Percentiles rank a stretch among this genome's conserved stretches.
These are phyloP conservation scores for Anseranas semipalmata DNA, from an alignment of 2,113 vertebrate genomes.

Conservation along the genomic window DNA sequence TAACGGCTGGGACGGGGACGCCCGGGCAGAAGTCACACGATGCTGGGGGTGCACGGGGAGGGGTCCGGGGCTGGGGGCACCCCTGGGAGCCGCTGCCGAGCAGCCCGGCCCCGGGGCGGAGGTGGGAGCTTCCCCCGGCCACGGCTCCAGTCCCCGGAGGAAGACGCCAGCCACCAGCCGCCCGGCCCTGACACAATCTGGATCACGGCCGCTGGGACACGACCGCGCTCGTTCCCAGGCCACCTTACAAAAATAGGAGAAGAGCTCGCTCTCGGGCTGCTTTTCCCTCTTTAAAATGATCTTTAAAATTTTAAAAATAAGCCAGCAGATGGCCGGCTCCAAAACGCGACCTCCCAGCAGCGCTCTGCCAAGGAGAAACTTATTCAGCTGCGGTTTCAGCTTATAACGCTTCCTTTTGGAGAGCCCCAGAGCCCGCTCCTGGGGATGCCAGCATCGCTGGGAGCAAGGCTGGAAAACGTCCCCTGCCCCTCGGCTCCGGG, in stretches of 20 bases:
- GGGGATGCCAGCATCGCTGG: too few relatives aligned
- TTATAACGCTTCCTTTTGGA: not conserved
- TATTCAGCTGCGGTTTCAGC: not conserved
- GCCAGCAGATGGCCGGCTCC: not conserved
- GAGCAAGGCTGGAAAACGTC: too few relatives aligned
- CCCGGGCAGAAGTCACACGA: too few relatives aligned
- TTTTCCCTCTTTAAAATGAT: not conserved
- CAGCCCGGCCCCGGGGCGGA: too few relatives aligned
- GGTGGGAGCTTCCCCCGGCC: too few relatives aligned
- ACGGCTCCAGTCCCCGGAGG: conserved; percentile 12
- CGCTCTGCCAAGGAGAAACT: not conserved
- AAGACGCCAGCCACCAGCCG: conserved; percentile 26
- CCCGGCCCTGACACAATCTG: conserved; percentile 65
- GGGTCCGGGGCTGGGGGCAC: too few relatives aligned
- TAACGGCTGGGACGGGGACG: too few relatives aligned
- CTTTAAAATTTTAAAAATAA: not conserved
- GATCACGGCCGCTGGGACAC: too few relatives aligned
- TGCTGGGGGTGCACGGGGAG: too few relatives aligned
- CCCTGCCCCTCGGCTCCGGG: too few relatives aligned
- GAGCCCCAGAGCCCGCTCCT: not conserved
- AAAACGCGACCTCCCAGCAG: not conserved
- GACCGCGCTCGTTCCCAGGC: not conserved
- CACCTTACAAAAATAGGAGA: not conserved
- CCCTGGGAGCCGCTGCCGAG: too few relatives aligned
- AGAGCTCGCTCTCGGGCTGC: not conserved